phyloP scores from a whole-genome alignment of 2,888 invertebrate genomes.

The Tachystola acroxantha region DNA sequence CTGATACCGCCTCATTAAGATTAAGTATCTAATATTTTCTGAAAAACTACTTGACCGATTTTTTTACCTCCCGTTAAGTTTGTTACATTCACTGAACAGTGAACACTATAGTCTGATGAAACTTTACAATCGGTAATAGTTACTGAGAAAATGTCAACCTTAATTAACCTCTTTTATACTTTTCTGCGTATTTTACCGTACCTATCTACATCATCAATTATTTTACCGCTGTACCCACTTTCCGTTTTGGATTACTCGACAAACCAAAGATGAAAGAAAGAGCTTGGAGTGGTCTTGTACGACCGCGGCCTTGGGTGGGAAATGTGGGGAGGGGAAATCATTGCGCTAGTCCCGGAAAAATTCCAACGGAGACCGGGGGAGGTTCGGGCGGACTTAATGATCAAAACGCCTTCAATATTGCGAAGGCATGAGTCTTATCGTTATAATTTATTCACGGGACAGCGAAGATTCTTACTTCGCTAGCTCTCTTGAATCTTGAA shows the following conservation, averaged over 20 bases:
- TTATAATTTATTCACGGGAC: slow-evolving; percentile 71
- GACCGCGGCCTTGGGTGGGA: slow-evolving; percentile 37
- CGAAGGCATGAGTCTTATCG: slow-evolving; percentile 65
- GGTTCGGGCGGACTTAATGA: slow-evolving; percentile 50
- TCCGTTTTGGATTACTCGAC: slow-evolving; percentile 38
- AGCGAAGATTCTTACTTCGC: slow-evolving; percentile 1
- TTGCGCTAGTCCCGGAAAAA: slow-evolving; percentile 48
- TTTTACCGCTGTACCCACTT: slow-evolving; percentile 8
- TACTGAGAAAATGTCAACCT: too few relatives aligned
- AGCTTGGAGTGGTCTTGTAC: slow-evolving; percentile 50
- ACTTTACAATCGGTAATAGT: too few relatives aligned
- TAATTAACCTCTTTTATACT: too few relatives aligned
- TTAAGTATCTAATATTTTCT: too few relatives aligned
- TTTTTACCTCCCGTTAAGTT: too few relatives aligned
- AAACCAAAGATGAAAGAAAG: slow-evolving; percentile 62
- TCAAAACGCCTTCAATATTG: slow-evolving; percentile 72
- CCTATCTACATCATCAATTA: too few relatives aligned
- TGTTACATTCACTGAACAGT: too few relatives aligned
- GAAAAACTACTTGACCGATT: too few relatives aligned
- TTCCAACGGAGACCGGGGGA: slow-evolving; percentile 42
- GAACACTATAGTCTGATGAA: too few relatives aligned
- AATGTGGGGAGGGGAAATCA: slow-evolving; percentile 37
- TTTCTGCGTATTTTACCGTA: too few relatives aligned
- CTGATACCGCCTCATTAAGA: too few relatives aligned
- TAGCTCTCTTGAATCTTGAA: not conserved